Evolutionary conservation across 2,888 invertebrate species (phyloP).

Genomic region (Lucinisca nassula): DNA sequence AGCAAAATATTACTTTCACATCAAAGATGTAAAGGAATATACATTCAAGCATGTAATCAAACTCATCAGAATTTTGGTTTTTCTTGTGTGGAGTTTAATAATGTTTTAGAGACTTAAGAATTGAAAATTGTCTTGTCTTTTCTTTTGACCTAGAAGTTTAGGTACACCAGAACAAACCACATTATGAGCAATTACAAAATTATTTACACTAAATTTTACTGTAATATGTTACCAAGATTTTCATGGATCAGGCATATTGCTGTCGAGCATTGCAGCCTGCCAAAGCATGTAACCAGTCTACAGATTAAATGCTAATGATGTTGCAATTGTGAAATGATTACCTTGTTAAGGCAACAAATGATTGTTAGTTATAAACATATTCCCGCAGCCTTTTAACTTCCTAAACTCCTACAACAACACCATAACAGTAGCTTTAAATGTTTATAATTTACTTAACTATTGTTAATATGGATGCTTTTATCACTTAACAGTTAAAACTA

Average conservation of each 20-base stretch:
- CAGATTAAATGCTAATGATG: not conserved
- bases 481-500: not conserved
- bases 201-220: too few relatives aligned
- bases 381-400: constrained; percentile 1
- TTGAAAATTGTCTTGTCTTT: too few relatives aligned
- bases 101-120: too few relatives aligned
- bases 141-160: too few relatives aligned
- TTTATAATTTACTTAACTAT: constrained; percentile 11
- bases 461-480: not conserved
- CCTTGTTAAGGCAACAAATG: not conserved
- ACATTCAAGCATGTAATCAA: too few relatives aligned
- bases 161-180: too few relatives aligned
- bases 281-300: not conserved
- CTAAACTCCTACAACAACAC: not conserved
- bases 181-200: too few relatives aligned
- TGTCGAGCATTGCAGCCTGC: not conserved
- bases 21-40: too few relatives aligned
- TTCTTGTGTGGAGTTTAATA: too few relatives aligned
- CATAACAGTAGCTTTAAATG: not conserved
- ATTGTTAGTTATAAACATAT: not conserved
- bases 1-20: too few relatives aligned
- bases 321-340: not conserved
- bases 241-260: not conserved
- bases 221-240: too few relatives aligned
- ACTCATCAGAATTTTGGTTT: too few relatives aligned